Percentiles rank a stretch among this genome's conserved stretches.
These are phyloP conservation scores for Mesoclemmys tuberculata DNA, from an alignment of 2,113 vertebrate genomes.

Conservation along the genomic window DNA sequence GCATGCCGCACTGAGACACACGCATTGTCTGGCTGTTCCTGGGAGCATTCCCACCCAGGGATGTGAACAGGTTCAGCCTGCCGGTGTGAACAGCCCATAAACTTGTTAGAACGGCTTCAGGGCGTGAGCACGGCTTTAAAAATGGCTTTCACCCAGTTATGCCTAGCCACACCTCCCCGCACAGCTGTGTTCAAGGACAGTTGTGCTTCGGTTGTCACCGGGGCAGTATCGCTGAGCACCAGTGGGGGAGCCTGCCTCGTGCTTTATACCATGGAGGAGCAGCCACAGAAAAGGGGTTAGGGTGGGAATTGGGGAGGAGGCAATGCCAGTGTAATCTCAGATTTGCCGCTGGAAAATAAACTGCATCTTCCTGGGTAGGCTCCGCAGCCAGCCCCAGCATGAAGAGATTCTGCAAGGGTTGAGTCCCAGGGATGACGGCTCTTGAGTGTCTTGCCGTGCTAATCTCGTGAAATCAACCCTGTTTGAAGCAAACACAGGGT, in stretches of 20 bases:
- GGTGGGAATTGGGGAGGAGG: not conserved
- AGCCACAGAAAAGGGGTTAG: not conserved
- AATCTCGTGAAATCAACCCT: not conserved
- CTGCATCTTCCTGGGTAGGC: not conserved
- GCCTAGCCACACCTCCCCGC: not conserved
- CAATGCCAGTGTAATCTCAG: not conserved
- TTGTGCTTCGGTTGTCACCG: not conserved
- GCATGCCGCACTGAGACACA: not conserved
- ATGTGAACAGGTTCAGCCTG: not conserved
- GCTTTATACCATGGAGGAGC: not conserved
- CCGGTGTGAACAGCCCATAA: not conserved
- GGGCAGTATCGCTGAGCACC: not conserved
- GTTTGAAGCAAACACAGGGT: not conserved
- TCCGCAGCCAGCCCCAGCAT: not conserved
- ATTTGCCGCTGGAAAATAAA: not conserved
- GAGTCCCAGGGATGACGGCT: not conserved
- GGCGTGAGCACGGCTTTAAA: not conserved
- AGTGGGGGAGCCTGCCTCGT: not conserved
- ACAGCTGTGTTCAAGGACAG: not conserved
- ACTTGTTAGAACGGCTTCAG: constrained; percentile 50
- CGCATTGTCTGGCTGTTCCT: not conserved
- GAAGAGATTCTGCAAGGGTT: not conserved
- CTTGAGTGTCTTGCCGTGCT: not conserved
- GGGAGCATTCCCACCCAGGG: not conserved
- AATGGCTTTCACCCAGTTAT: not conserved